Conservation (phyloP, 2,797 vertebrate genomes). For the Lepus oiostolus region DNA sequence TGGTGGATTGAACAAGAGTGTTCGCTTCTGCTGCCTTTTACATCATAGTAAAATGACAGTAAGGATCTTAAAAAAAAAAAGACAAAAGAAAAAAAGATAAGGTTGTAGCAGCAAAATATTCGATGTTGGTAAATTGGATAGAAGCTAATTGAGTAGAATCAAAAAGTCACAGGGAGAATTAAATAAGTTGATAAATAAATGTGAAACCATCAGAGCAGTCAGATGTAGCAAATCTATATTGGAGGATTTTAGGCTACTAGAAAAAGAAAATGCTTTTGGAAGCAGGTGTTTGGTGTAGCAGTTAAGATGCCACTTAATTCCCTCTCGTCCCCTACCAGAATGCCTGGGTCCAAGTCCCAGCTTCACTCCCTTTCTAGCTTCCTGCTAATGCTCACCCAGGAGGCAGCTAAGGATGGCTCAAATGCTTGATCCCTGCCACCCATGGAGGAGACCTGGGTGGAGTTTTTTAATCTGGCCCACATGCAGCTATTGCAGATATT, state of each 20-base stretch:
- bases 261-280: background rate
- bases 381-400: too few relatives aligned
- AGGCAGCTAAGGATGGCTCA: too few relatives aligned
- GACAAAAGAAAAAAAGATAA: background rate
- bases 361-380: too few relatives aligned
- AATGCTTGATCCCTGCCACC: too few relatives aligned
- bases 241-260: background rate
- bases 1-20: too few relatives aligned
- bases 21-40: background rate
- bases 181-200: rapidly evolving
- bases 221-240: background rate
- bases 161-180: background rate
- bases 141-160: background rate
- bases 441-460: too few relatives aligned
- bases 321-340: too few relatives aligned
- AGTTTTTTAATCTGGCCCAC: too few relatives aligned
- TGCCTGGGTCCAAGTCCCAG: too few relatives aligned
- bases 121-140: background rate
- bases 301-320: too few relatives aligned
- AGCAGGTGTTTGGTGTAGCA: too few relatives aligned
- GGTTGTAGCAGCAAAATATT: background rate
- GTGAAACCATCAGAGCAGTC: background rate
- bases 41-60: background rate
- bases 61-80: background rate
- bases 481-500: too few relatives aligned